phyloP scores from a whole-genome alignment of 2,797 vertebrate species.

The Erpetoichthys calabaricus region DNA sequence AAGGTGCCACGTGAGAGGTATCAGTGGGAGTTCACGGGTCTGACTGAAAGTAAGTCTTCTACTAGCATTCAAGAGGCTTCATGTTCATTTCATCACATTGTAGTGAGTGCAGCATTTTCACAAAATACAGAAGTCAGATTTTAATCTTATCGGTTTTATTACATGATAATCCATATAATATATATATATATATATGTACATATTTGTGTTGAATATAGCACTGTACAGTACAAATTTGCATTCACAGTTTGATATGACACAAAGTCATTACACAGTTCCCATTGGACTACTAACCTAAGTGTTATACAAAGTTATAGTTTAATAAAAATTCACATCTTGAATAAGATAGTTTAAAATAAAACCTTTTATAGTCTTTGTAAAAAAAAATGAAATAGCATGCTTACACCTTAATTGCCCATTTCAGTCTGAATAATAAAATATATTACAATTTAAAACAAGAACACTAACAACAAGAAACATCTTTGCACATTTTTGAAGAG shows the following conservation, averaged over 20 bases:
- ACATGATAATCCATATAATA: constrained; percentile 62
- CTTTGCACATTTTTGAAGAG: too few species aligned
- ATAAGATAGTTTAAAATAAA: constrained; percentile 58
- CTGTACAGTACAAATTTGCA: constrained; percentile 74
- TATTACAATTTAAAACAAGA: constrained; percentile 21
- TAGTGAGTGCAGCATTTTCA: too few species aligned
- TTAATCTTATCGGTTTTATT: constrained; percentile 69
- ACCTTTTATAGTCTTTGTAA: constrained; percentile 56
- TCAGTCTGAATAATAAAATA: constrained; percentile 55
- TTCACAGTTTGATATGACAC: constrained; percentile 85
- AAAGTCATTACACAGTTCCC: constrained; percentile 73
- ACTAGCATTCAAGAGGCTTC: too few species aligned
- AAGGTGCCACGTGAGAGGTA: too few species aligned
- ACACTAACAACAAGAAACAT: too few species aligned
- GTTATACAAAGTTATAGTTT: constrained; percentile 59
- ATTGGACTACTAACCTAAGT: constrained; percentile 61
- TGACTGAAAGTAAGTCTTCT: too few species aligned
- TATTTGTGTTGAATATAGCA: constrained; percentile 27
- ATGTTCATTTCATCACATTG: too few species aligned
- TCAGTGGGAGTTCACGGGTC: too few species aligned
- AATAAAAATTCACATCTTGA: constrained; percentile 66
- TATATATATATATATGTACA: constrained; percentile 33
- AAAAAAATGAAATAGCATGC: constrained; percentile 60
- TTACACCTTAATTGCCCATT: constrained; percentile 72
- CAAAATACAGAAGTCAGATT: constrained; percentile 17